A percentile compares a stretch with the other conserved stretches of the same genome.
Conservation (phyloP, 2,888 invertebrate genomes). For the Lasioglossum lativentre region DNA sequence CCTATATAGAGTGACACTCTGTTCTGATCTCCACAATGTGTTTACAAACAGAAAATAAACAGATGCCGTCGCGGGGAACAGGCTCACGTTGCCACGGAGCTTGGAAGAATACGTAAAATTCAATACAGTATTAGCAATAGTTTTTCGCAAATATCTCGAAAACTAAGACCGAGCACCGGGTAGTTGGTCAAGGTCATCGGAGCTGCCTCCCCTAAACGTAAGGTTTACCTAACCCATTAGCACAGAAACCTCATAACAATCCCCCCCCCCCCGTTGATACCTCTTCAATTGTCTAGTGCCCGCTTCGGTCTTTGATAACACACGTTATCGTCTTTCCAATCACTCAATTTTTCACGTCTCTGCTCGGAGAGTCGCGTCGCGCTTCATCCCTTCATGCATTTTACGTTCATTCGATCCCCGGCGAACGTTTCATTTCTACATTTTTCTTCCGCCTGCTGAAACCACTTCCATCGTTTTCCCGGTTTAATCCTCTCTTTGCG, state of each 20-base stretch:
- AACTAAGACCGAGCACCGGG: too few species aligned
- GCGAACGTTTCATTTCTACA: conserved; percentile 19
- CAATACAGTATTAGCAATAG: too few species aligned
- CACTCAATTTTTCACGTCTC: background rate
- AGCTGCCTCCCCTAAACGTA: too few species aligned
- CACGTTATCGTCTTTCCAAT: background rate
- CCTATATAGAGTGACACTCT: too few species aligned
- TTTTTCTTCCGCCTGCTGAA: conserved; percentile 14
- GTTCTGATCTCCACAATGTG: too few species aligned
- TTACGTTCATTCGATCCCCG: background rate
- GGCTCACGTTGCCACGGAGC: too few species aligned
- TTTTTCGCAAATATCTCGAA: too few species aligned
- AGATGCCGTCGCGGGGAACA: too few species aligned
- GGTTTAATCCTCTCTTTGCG: conserved; percentile 34
- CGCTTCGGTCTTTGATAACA: background rate
- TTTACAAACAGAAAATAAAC: too few species aligned
- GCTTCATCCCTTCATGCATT: background rate
- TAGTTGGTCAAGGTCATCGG: too few species aligned
- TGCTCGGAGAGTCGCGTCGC: background rate
- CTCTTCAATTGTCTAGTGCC: background rate
- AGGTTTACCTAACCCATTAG: too few species aligned
- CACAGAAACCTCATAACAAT: background rate
- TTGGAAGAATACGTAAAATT: too few species aligned
- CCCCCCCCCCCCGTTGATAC: background rate
- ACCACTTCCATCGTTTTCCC: conserved; percentile 26